A percentile compares a stretch with the other conserved stretches of the same genome.
These are phyloP conservation scores for Neodiprion pinetum DNA, from an alignment of 1,140 invertebrate species.

Conservation along the genomic window DNA sequence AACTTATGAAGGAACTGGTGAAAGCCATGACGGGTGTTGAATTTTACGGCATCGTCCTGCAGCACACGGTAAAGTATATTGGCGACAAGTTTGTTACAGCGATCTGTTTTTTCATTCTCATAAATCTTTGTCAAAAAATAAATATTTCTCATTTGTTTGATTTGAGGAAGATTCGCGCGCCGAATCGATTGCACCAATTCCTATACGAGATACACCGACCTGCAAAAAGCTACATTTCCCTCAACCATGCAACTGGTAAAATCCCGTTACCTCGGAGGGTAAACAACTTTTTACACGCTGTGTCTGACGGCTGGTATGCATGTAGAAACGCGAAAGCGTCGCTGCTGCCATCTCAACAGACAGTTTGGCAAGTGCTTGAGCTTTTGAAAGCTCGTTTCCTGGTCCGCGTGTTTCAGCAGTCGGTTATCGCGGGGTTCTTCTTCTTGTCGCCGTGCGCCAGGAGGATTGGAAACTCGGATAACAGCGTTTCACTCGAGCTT, in stretches of 20 bases:
- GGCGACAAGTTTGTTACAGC: not conserved
- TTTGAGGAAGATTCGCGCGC: no score
- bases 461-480: not conserved
- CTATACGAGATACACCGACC: no score
- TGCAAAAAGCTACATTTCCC: no score
- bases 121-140: not conserved
- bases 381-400: not conserved
- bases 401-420: not conserved
- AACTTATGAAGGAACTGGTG: slow-evolving; percentile 36
- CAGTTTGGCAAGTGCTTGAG: not conserved
- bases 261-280: not conserved
- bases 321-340: not conserved
- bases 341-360: not conserved
- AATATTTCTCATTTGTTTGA: no score
- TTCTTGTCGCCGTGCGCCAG: not conserved
- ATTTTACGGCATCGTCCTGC: slow-evolving; percentile 51
- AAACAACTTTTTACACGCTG: not conserved
- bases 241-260: no score
- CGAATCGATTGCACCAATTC: no score
- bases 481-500: not conserved
- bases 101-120: not conserved
- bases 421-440: not conserved
- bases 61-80: slow-evolving; percentile 27
- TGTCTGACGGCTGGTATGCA: not conserved
- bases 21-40: slow-evolving; percentile 45